Evolutionary conservation across 53 echinoderm and acorn worm species (phyloP).

Genomic region (Pentamera pediparva): DNA sequence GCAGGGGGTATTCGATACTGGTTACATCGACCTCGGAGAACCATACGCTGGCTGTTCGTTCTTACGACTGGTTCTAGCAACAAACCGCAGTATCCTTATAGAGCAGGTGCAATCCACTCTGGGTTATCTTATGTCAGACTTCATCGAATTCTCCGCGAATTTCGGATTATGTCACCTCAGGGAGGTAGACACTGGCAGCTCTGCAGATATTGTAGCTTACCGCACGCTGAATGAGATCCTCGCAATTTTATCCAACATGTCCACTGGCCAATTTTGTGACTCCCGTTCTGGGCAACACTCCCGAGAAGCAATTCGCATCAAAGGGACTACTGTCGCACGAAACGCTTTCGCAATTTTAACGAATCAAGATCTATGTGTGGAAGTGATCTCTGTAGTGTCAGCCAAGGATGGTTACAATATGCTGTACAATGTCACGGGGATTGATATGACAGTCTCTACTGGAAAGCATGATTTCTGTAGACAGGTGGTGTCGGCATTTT

Average conservation of each 20-base stretch:
- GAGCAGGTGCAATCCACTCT: background rate
- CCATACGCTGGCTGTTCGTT: slow-evolving; percentile 14
- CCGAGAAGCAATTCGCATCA: background rate
- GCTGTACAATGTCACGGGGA: slow-evolving; percentile 19
- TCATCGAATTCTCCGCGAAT: background rate
- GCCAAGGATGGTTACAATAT: background rate
- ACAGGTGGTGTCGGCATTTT: slow-evolving; percentile 10
- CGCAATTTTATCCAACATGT: background rate
- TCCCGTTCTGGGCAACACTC: background rate
- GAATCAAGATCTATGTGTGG: background rate
- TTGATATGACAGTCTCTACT: background rate
- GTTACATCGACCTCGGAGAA: background rate
- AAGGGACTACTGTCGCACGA: background rate
- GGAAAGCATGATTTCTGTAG: background rate
- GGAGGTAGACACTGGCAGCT: background rate
- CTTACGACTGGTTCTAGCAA: background rate
- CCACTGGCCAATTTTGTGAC: background rate
- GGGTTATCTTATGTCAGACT: slow-evolving; percentile 3
- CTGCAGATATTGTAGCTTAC: background rate
- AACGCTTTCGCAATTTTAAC: background rate
- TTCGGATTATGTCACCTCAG: background rate
- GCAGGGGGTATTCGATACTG: background rate
- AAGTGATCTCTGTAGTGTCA: background rate
- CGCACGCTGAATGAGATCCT: background rate
- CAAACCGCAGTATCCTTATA: background rate